Evolutionary conservation across 2,113 vertebrate species (phyloP), one percentile per base, ranked within the genome.

Genomic region (Grallaria varia): DNA sequence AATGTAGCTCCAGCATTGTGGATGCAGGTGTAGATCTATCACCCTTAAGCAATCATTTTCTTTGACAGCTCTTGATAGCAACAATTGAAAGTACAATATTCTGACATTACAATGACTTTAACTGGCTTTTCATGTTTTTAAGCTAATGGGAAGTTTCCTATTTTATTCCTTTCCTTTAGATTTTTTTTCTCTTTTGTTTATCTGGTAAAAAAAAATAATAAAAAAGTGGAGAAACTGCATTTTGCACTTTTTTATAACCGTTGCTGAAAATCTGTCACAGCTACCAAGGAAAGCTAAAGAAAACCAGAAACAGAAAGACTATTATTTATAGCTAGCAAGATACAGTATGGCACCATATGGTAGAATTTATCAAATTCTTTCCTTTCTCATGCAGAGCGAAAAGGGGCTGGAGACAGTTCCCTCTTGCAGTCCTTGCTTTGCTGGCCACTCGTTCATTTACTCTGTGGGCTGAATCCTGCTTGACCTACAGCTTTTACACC

Each of bases 271-370:
- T 96, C 84, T 73, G 92, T 96, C 96, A 96, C 93, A 96, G 93
- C 84, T 89, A 97, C 90, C 84, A 85, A 89, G 88, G 82, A 95
- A 89, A 94, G 72, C 30, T 84, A 90, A 87, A 96, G 97, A 94
- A 96, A 95, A 74, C 86, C 95, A 96, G 91, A 90, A 93, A 95
- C 90, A 97, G 92, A 92, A 94, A 96, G 93, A 95, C 93, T 83
- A 95, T 97, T 96, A 97, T 97, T 98, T 96, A 97, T 93, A 96
- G 95, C 97, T 75, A 62, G 86, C 83, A 80, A 96, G 96, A 80
- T 91, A 89, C 90, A 95, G 90, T 92, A 95, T 96, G 95, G 97
- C 96, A 97, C 97, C 97, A 96, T 95, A 96, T 95, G 97, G 97
- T 94, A 96, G 96, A 97, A 96, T 96, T 96, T 95, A 94, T 94